Evolutionary conservation across 1,140 invertebrate genomes (phyloP).

Genomic region (Drosophila micromelanica): DNA sequence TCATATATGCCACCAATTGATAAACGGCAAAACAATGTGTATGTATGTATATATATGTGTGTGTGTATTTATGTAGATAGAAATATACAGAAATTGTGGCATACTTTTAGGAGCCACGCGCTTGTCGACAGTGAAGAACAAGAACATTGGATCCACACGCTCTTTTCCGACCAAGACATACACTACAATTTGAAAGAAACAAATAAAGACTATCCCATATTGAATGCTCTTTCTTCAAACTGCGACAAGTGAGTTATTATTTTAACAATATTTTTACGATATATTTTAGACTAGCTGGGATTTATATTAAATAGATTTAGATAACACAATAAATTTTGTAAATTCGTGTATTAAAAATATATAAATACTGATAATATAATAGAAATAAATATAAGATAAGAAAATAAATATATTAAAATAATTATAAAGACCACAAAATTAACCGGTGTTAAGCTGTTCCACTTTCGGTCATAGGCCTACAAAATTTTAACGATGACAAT

Average conservation of each 20-base stretch:
- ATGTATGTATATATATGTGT: neutral
- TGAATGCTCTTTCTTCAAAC: too few relatives aligned
- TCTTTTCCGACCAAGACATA: too few relatives aligned
- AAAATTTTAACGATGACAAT: slow-evolving; percentile 3
- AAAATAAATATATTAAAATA: too few relatives aligned
- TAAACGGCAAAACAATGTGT: slow-evolving; percentile 40
- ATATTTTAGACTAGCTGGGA: neutral
- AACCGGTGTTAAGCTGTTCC: neutral
- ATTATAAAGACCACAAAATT: neutral
- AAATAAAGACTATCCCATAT: too few relatives aligned
- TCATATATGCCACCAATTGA: slow-evolving; percentile 66
- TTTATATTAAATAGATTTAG: too few relatives aligned
- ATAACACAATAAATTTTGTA: too few relatives aligned
- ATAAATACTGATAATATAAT: too few relatives aligned
- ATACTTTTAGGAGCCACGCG: slow-evolving; percentile 50
- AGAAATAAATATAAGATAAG: too few relatives aligned
- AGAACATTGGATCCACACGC: too few relatives aligned
- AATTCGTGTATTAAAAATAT: neutral
- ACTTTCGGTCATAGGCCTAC: slow-evolving; percentile 10
- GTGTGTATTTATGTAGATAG: neutral
- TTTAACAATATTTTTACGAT: too few relatives aligned
- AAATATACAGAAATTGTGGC: slow-evolving; percentile 36
- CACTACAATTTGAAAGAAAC: too few relatives aligned
- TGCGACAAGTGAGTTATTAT: too few relatives aligned
- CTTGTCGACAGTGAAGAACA: neutral